A percentile compares a stretch with the other conserved stretches of the same genome.
phyloP scores from a whole-genome alignment of 1,140 invertebrate genomes.

The Diuraphis noxia region DNA sequence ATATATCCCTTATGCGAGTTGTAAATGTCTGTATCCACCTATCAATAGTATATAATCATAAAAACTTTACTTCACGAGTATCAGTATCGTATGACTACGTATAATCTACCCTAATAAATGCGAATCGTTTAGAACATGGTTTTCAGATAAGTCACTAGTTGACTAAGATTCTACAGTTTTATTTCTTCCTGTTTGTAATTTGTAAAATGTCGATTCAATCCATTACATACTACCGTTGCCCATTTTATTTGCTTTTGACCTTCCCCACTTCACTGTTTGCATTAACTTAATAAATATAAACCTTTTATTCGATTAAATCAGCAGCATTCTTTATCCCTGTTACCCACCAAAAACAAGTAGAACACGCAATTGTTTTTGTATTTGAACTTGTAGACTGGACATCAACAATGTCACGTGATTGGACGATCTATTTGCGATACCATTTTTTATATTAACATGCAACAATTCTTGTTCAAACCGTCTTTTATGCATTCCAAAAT shows the following conservation, averaged over 20 bases:
- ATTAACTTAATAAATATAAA: conserved; percentile 12
- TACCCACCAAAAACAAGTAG: background rate
- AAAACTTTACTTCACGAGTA: background rate
- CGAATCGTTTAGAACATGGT: background rate
- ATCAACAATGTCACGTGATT: background rate
- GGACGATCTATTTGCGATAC: background rate
- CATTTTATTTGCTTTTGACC: background rate
- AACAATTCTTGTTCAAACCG: background rate
- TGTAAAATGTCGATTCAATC: background rate
- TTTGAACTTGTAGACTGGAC: background rate
- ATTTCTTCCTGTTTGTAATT: background rate
- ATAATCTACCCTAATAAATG: conserved; percentile 4
- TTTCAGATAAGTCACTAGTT: background rate
- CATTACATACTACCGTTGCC: background rate
- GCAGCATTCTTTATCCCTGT: background rate
- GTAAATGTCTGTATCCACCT: background rate
- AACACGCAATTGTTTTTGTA: background rate
- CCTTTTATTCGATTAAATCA: conserved; percentile 2
- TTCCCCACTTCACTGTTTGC: background rate
- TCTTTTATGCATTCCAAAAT: background rate
- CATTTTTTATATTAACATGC: background rate
- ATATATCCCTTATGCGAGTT: background rate
- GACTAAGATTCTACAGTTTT: background rate
- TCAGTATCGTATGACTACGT: background rate
- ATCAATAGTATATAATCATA: background rate